Conservation (phyloP, 2,113 vertebrate species). For the Opisthocomus hoazin region DNA sequence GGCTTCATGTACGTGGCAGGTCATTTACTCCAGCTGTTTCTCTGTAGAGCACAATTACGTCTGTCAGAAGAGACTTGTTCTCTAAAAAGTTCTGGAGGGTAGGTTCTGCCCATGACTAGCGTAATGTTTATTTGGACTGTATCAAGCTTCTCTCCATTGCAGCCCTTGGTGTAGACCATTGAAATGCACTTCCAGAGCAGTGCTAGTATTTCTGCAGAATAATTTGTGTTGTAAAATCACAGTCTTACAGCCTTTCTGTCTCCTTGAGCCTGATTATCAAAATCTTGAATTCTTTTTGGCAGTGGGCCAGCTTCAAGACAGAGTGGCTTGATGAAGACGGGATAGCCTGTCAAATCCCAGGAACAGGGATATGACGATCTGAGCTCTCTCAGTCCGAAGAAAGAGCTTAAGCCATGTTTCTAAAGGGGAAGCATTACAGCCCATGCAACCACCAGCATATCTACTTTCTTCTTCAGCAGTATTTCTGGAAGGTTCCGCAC, state of each 20-base stretch:
- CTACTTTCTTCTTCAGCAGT: not conserved
- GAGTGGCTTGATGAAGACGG: not conserved
- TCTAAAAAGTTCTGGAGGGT: not conserved
- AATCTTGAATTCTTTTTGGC: not conserved
- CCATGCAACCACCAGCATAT: not conserved
- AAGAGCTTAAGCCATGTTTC: not conserved
- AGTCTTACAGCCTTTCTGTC: not conserved
- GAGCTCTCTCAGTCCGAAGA: not conserved
- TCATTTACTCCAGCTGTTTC: not conserved
- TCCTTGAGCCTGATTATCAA: not conserved
- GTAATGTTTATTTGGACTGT: not conserved
- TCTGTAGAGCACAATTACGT: not conserved
- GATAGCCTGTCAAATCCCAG: not conserved
- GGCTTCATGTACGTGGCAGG: not conserved
- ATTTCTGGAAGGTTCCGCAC: not conserved
- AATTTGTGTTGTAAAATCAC: not conserved
- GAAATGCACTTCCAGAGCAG: not conserved
- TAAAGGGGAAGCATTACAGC: not conserved
- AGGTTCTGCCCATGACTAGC: not conserved
- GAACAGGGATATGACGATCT: not conserved
- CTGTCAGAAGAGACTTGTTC: not conserved
- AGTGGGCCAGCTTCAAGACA: not conserved
- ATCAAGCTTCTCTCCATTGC: not conserved
- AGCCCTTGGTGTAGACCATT: not conserved
- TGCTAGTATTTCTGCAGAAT: not conserved